These are phyloP conservation scores for Automeris io DNA, from an alignment of 2,888 invertebrate genomes.

Conservation along the genomic window DNA sequence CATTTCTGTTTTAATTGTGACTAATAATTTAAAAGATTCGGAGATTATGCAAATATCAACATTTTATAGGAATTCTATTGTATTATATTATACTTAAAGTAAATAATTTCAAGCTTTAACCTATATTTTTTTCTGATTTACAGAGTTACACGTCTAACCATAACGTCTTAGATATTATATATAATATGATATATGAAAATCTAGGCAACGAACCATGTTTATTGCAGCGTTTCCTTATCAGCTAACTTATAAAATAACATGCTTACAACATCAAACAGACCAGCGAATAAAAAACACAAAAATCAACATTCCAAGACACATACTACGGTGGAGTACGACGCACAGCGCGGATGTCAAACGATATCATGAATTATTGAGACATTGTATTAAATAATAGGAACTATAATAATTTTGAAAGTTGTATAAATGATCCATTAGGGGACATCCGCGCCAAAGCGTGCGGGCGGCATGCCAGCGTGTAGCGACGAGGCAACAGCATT, in stretches of 20 bases:
- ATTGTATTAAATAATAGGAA: not conserved
- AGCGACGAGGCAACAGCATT: constrained; percentile 49
- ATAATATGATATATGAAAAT: no score
- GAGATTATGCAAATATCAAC: no score
- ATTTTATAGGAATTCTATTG: no score
- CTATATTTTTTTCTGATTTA: no score
- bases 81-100: no score
- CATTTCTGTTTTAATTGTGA: no score
- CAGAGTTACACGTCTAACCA: no score
- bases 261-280: constrained; percentile 13
- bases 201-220: no score
- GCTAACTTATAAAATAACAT: not conserved
- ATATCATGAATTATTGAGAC: not conserved
- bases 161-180: no score
- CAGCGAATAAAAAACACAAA: constrained; percentile 23
- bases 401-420: not conserved
- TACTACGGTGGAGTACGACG: constrained; percentile 25
- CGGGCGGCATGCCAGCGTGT: constrained; percentile 42
- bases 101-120: no score
- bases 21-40: no score
- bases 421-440: constrained; percentile 17
- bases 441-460: constrained; percentile 42
- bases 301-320: constrained; percentile 12
- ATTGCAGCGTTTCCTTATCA: no score
- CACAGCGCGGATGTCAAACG: constrained; percentile 32